Base-by-base conservation (phyloP, 1,140 invertebrate genomes). In the Wasmannia auropunctata region DNA sequence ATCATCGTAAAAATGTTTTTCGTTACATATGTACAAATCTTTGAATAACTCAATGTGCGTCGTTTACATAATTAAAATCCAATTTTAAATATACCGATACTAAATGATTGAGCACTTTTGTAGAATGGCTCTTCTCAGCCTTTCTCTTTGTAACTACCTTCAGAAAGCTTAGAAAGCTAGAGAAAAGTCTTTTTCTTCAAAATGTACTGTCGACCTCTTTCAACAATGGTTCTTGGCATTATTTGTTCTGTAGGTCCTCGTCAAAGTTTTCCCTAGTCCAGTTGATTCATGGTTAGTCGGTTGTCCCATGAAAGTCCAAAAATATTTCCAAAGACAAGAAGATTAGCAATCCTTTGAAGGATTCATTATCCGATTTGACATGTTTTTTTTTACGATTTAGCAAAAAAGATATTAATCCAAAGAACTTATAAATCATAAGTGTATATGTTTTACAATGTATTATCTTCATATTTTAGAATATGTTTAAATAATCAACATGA, bases 171-270 rank as follows among this genome's bases (percentile, higher is more conserved):
- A 69, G n/a, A n/a, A 14, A 22, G 46, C 28, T 1, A 77, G 85
- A 77, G 85, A 88, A 91, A 92, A 91, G 84, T 90, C 77, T 89
- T 87, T 91, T 88, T 86, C 89, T 75, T 6, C 51, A 74, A 92
- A 91, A 74, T 62, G 63, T 72, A 67, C 63, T 84, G 87, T 88
- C 56, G 69, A 1, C 54, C 49, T 5, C 69, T 31, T 62, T 60
- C 28, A 25, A 0, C 14, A 5, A 40, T 14, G 8, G 34, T 10
- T 75, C 10, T 46, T n/a, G 19, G n/a, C 28, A 49, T 43, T 86
- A 54, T 80, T 80, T 86, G 62, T 60, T 79, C n/a, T 69, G n/a
- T n/a, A 22, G 80, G 37, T 16, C 63, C 19, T 40, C 1, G 62
- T 65, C n/a, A 28, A 65, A 79, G 14, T 0, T 54, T 80, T 67